Percentiles rank a stretch among this genome's conserved stretches.
Evolutionary conservation across 2,113 vertebrate genomes (phyloP).

Genomic region (Redunca redunca): DNA sequence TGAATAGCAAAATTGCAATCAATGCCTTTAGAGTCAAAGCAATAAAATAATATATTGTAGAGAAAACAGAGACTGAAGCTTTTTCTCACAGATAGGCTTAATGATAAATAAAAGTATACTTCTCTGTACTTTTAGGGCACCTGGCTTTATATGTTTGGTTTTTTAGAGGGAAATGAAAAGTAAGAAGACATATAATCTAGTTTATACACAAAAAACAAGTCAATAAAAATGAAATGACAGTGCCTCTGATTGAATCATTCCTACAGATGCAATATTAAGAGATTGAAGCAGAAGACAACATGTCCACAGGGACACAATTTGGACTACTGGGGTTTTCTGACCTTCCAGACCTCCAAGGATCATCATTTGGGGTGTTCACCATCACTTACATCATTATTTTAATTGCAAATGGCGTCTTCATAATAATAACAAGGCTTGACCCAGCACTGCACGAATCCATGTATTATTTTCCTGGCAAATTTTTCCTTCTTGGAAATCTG

Average conservation of each 20-base stretch:
- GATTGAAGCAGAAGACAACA: not conserved
- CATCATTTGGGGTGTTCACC: not conserved
- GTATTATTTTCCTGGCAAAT: conserved; percentile 31
- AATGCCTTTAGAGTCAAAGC: not conserved
- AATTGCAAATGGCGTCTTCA: conserved; percentile 18
- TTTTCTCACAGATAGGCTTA: not conserved
- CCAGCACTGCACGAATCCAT: not conserved
- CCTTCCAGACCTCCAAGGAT: not conserved
- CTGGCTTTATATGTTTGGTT: not conserved
- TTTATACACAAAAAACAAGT: not conserved
- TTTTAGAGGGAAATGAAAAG: not conserved
- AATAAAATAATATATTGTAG: not conserved
- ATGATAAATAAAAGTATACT: not conserved
- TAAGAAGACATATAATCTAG: accelerated
- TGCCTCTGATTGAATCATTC: not conserved
- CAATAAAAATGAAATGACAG: accelerated
- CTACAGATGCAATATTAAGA: not conserved
- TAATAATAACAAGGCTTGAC: not conserved
- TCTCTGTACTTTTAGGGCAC: not conserved
- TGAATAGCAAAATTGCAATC: not conserved
- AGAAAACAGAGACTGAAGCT: not conserved
- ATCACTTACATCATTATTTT: not conserved
- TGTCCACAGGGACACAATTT: not conserved
- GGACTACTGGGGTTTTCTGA: conserved; percentile 42
- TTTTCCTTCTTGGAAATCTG: conserved; percentile 49